Percentiles rank a stretch among this genome's conserved stretches.
These are phyloP conservation scores for Phrynosoma platyrhinos DNA, from an alignment of 2,113 vertebrate species.

Conservation along the genomic window DNA sequence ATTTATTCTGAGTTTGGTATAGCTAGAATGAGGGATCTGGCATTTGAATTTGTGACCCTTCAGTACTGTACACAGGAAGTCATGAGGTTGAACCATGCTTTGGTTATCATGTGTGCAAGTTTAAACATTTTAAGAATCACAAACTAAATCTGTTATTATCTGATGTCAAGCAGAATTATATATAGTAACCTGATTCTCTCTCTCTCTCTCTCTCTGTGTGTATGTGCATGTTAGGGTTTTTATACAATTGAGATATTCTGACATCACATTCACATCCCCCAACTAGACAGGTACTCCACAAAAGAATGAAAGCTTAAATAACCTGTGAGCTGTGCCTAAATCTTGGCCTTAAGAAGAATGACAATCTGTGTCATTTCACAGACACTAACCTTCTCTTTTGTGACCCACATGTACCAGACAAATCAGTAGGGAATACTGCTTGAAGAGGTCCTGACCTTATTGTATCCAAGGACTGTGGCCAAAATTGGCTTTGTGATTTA, in stretches of 20 bases:
- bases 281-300: background rate
- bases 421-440: too few relatives aligned
- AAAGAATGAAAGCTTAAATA: background rate
- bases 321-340: conserved; percentile 4
- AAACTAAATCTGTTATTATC: background rate
- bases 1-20: background rate
- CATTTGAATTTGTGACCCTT: background rate
- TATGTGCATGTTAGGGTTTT: background rate
- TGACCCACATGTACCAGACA: too few relatives aligned
- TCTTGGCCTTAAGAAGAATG: background rate
- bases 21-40: background rate
- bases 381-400: background rate
- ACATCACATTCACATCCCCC: background rate
- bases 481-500: too few relatives aligned
- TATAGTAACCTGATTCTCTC: background rate
- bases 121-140: conserved; percentile 21
- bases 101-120: background rate
- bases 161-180: background rate
- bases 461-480: too few relatives aligned
- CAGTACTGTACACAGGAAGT: background rate
- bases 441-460: too few relatives aligned
- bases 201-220: too few relatives aligned
- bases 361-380: background rate
- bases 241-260: conserved; percentile 16
- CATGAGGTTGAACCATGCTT: background rate